Base-by-base conservation (phyloP, 2,888 invertebrate genomes). In the Autographa gamma region DNA sequence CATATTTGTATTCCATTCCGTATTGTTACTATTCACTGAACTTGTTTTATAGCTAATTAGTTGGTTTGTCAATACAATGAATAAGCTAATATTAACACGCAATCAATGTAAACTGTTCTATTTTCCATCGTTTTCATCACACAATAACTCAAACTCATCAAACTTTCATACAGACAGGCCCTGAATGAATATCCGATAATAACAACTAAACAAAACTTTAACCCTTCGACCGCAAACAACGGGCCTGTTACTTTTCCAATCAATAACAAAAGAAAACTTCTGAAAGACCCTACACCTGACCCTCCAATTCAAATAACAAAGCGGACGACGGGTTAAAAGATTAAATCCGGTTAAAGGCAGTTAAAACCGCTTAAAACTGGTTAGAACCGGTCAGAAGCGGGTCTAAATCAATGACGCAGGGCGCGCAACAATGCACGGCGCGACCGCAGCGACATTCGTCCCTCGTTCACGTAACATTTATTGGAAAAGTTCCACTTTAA, bases 401-500 rank as follows among this genome's bases (percentile, higher is more conserved):
- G 69, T 74, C 74, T 76, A 73, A 92, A 92, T 90, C 90, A 91
- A 89, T 91, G 87, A 87, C 84, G 89, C 74, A 85, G 83, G 73
- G 58, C 66, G 79, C 83, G 84, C 89, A 91, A 92, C 94, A 94
- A 93, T 92, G 92, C 91, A 87, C 78, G 85, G 82, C 82, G 88
- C 82, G 86, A 91, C 93, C 93, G 86, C 93, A 89, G 81, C 84
- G 89, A 89, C 92, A 90, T 89, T 88, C 88, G 87, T 85, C 86
- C 85, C 80, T 83, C 81, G 81, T 87, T 85, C 86, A 88, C 88
- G 90, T 90, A 89, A 88, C 93, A 89, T 92, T 93, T 95, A 95
- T 95, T 95, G 93, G 94, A 94, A 94, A 95, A 95, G 91, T 95
- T 95, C 89, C 83, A 83, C 85, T 88, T 88, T 83, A 83, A 82